A percentile compares a stretch with the other conserved stretches of the same genome.
These are phyloP conservation scores for Macaca mulatta DNA, from an alignment of 2,113 vertebrate genomes.

Conservation along the genomic window DNA sequence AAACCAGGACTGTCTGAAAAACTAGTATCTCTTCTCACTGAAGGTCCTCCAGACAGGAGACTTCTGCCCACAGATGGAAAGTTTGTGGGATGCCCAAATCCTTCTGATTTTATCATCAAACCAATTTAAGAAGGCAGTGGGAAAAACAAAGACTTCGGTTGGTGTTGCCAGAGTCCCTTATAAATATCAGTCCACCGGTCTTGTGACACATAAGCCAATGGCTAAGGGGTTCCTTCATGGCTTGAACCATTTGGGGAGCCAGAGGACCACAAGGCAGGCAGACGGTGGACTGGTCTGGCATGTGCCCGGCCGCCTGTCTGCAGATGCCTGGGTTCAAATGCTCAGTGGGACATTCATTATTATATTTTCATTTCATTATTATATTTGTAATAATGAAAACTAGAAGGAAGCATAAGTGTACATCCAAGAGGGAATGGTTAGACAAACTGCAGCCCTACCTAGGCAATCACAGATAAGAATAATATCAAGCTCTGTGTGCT, in stretches of 20 bases:
- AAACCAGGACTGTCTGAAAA: neutral
- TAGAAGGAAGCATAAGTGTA: neutral
- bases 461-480: neutral
- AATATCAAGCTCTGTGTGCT: neutral
- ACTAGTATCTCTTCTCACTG: neutral
- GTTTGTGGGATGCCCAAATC: neutral
- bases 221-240: neutral
- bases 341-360: neutral
- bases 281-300: neutral
- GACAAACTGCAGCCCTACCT: neutral
- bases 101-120: neutral
- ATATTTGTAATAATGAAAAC: neutral
- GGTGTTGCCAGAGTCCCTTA: neutral
- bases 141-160: neutral
- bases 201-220: neutral
- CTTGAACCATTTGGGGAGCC: neutral
- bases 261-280: neutral
- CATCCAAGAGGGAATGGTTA: neutral
- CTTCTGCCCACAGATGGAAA: neutral
- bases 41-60: neutral
- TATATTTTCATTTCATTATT: neutral
- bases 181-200: neutral
- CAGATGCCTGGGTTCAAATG: neutral
- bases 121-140: neutral
- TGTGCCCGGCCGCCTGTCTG: neutral